Evolutionary conservation across 2,797 vertebrate species (phyloP).

Genomic region (Ataeniobius toweri): DNA sequence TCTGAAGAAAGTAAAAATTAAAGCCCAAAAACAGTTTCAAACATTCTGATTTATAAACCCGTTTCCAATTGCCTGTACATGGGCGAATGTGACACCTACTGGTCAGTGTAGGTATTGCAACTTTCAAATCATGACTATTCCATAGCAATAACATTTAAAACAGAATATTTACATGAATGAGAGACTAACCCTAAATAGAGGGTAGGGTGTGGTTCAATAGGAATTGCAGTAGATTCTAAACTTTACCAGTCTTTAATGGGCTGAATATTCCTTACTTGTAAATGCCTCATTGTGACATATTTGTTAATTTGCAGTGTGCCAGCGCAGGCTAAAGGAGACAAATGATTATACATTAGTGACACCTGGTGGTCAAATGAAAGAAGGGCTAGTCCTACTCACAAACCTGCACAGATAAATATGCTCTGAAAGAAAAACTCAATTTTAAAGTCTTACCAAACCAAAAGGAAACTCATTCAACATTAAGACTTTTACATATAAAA

Average conservation of each 20-base stretch:
- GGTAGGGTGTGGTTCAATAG: background rate
- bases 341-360: background rate
- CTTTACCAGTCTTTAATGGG: background rate
- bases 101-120: background rate
- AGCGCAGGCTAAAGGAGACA: background rate
- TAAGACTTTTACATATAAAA: slow-evolving; percentile 1
- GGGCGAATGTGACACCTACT: background rate
- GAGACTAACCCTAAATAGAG: background rate
- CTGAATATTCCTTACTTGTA: background rate
- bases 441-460: no score
- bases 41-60: background rate
- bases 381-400: background rate
- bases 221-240: background rate
- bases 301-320: background rate
- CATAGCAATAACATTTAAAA: no score
- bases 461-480: background rate
- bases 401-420: background rate
- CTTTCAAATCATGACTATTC: background rate
- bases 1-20: background rate
- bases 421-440: no score
- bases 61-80: no score
- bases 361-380: background rate
- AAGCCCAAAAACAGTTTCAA: background rate
- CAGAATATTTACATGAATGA: background rate
- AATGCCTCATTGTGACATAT: background rate